Base-by-base conservation (phyloP, 2,113 vertebrate genomes). In the Pseudolaguvia tuberculata region DNA sequence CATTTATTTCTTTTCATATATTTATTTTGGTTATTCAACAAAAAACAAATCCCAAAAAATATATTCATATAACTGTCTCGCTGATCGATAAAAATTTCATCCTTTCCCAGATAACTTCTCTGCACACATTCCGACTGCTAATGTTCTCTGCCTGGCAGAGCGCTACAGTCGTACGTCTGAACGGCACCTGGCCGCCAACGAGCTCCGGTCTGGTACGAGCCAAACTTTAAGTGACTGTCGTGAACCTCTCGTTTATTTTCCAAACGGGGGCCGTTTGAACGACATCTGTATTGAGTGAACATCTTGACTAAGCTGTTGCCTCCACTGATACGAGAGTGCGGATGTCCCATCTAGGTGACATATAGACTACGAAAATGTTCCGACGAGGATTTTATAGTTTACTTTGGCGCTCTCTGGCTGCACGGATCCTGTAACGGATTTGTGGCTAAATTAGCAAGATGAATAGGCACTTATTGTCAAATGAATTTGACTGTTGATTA, bases 381-480 rank as follows among this genome's bases (percentile, higher is more conserved):
- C 47, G 23, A 52, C 51, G 50, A 20, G 57, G 48, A 51, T 73
- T 68, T 78, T 78, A 72, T 72, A 78, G 68, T 78, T 78, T 78
- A 59, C 69, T 81, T 78, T 72, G 70, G 70, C 39, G 59, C 23
- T 77, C 67, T 53, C 51, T 59, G 25, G 51, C 66, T 77, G 80
- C 55, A 42, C 51, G 51, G 55, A 75, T 73, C 75, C 59, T 62
- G 48, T 80, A 77, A 80, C 74, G 69, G 74, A 72, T 69, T 69
- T 69, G 56, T 70, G 77, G 65, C 57, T 79, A 75, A 75, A 82
- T 79, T 82, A 79, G 71, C 66, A 75, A 77, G 81, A 82, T 69
- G 66, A 73, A 75, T 77, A 72, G 78, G 73, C 65, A 55, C 71
- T 79, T 73, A 77, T 61, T 77, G 78, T 67, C 74, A 70, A 45